These are phyloP conservation scores for Ochotona princeps DNA, from an alignment of 2,113 vertebrate genomes.

Conservation along the genomic window DNA sequence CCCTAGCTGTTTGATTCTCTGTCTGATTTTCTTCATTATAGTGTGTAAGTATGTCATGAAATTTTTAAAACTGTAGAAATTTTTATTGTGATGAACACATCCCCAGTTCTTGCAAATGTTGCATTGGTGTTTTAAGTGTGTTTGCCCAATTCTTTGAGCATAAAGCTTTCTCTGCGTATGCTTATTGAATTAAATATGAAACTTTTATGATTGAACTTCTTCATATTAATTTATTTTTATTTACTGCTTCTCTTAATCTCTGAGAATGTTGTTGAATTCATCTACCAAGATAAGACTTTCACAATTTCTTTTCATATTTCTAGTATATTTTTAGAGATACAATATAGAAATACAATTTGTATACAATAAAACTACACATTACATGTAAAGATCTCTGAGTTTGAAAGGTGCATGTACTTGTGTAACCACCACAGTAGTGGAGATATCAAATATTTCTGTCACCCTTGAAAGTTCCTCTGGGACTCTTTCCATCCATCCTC, in stretches of 20 bases:
- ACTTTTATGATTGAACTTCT: conserved; percentile 1
- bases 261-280: conserved; percentile 44
- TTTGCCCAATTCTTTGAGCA: background rate
- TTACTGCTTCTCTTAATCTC: conserved; percentile 25
- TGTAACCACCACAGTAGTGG: background rate
- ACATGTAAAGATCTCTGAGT: background rate
- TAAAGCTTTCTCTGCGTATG: background rate
- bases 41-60: background rate
- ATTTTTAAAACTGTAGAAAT: conserved; percentile 19
- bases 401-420: background rate
- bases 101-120: conserved; percentile 11
- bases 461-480: background rate
- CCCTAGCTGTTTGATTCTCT: background rate
- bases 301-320: background rate
- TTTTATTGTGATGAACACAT: conserved; percentile 10
- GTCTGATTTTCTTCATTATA: conserved; percentile 38
- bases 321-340: background rate
- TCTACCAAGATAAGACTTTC: conserved; percentile 10
- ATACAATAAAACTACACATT: conserved; percentile 28
- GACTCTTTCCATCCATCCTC: background rate
- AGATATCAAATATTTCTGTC: background rate
- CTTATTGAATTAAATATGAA: conserved; percentile 40
- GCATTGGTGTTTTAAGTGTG: background rate
- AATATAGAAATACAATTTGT: conserved; percentile 21
- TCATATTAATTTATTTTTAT: conserved; percentile 26